Evolutionary conservation across 2,888 invertebrate genomes (phyloP).

Genomic region (Dynastes tityus): DNA sequence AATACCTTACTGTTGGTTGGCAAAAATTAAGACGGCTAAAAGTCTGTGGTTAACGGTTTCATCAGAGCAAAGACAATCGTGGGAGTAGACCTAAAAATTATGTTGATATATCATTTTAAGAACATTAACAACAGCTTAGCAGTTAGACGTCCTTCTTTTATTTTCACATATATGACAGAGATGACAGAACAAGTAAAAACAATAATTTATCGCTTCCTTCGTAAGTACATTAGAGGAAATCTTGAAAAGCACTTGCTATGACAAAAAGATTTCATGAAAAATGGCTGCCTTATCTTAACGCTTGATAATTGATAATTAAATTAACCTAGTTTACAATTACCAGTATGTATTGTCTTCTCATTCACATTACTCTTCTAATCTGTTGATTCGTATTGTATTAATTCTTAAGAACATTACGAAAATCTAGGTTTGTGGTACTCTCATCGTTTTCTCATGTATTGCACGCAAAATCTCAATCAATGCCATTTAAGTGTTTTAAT

Average conservation of each 20-base stretch:
- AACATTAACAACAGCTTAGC: conserved; percentile 17
- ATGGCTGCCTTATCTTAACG: not conserved
- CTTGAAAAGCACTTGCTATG: not conserved
- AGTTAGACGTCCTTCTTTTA: conserved; percentile 16
- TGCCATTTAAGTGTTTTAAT: too few relatives aligned
- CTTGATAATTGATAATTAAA: conserved; percentile 35
- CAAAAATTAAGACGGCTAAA: conserved; percentile 37
- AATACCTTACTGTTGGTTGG: conserved; percentile 39
- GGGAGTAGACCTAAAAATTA: conserved; percentile 45
- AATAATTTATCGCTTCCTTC: conserved; percentile 34
- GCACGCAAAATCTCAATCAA: too few relatives aligned
- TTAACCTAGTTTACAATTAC: conserved; percentile 25
- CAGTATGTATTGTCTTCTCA: conserved; percentile 11
- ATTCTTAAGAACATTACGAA: too few relatives aligned
- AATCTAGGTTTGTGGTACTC: too few relatives aligned
- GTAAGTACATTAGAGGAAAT: not conserved
- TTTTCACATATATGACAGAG: conserved; percentile 9
- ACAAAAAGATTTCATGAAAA: not conserved
- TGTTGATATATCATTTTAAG: conserved; percentile 19
- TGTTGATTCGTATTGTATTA: conserved; percentile 9
- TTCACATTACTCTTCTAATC: conserved; percentile 21
- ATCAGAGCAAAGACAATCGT: conserved; percentile 43
- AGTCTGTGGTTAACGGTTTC: conserved; percentile 41
- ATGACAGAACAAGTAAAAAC: not conserved
- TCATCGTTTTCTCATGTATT: too few relatives aligned